Evolutionary conservation across 2,113 vertebrate genomes (phyloP).

Genomic region (Silurus meridionalis): DNA sequence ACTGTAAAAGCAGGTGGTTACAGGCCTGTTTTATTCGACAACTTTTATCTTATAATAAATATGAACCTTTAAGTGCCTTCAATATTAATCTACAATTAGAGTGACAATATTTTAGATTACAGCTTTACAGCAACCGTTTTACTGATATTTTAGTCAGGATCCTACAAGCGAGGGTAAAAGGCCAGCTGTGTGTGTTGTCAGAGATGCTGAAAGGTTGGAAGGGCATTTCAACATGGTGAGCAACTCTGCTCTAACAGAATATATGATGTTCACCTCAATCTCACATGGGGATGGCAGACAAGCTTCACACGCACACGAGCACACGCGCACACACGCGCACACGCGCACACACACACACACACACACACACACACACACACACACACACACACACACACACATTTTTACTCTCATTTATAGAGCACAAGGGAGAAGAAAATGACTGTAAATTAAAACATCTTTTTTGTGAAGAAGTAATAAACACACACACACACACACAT

Average conservation of each 20-base stretch:
- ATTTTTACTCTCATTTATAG: not conserved
- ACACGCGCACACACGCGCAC: not conserved
- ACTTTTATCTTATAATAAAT: constrained; percentile 18
- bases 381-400: not conserved
- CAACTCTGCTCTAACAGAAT: constrained; percentile 10
- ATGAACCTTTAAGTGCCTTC: not conserved
- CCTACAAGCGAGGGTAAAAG: not conserved
- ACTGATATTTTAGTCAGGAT: not conserved
- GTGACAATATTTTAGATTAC: constrained; percentile 17
- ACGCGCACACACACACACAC: constrained; percentile 4
- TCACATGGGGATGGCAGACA: constrained; percentile 17
- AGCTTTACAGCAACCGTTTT: not conserved
- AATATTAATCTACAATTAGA: not conserved
- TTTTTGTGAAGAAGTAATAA: too few species aligned
- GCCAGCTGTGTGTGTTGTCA: not conserved
- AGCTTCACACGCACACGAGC: not conserved
- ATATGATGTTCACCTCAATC: constrained; percentile 10
- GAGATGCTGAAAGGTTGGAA: not conserved
- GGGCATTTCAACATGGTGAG: constrained; percentile 14
- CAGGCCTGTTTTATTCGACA: constrained; percentile 1
- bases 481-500: too few species aligned
- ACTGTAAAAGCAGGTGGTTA: constrained; percentile 1
- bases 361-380: constrained; percentile 11
- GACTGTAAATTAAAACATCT: not conserved
- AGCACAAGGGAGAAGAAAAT: not conserved